Base-by-base conservation (phyloP, 2,888 invertebrate genomes). In the Taphrorychus bicolor region DNA sequence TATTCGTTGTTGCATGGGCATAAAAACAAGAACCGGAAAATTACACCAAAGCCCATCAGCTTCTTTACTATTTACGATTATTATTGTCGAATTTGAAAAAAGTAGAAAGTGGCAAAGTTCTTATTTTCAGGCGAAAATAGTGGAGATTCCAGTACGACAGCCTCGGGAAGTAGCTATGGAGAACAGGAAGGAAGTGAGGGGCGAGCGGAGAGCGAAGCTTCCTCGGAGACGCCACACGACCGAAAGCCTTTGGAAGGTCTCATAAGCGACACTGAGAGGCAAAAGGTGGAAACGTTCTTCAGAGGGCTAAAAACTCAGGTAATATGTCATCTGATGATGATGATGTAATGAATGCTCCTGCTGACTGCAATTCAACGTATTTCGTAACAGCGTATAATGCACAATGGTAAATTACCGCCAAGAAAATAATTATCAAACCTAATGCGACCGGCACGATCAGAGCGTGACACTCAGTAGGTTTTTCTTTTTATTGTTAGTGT, bases 231-330 rank as follows among this genome's bases (percentile, higher is more conserved):
- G 40, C 76, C 78, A 58, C 80, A 82, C 65, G 81, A 82, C 65
- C 75, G 79, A 72, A 76, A 78, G 70, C 79, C 83, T 18, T 78
- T 83, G 3, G 81, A 83, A 66, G 84, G 84, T 56, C 82, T 83
- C 66, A 85, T 90, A 54, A 86, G 87, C 5, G 89, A 89, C 59
- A 81, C 84, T 68, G 91, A 91, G 77, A 84, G 89, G 59, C 85
- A 86, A 40, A 89, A 91, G 79, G 87, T 92, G 65, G 91, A 92
- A 79, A 87, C 88, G 60, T 91, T 90, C 79, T 91, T 91, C 76
- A 87, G 88, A 68, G 92, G 92, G 58, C 85, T 92, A 69, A 92
- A 92, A 78, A 91, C 93, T 0, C 89, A 91, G 81, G 89, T 87
- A 75, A 32, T 32, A n/a, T n/a, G n/a, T n/a, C n/a, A n/a, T n/a